Evolutionary conservation across 2,113 vertebrate species (phyloP).

Genomic region (Gulo gulo): DNA sequence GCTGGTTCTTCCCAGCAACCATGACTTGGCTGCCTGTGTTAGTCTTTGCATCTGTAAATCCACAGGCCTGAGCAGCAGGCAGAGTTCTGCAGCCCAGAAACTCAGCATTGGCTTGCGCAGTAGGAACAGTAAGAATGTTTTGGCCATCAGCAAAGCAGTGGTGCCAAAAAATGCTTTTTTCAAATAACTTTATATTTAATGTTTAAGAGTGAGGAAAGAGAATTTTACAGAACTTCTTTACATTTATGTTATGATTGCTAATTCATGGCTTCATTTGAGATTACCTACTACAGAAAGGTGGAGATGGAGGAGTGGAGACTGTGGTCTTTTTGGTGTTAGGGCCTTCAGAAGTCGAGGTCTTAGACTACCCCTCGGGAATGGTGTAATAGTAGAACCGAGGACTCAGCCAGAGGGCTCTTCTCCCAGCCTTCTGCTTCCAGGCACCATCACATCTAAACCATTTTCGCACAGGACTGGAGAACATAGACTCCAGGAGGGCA

Average conservation of each 20-base stretch:
- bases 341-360: background rate
- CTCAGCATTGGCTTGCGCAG: background rate
- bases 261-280: slow-evolving; percentile 12
- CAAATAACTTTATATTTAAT: slow-evolving; percentile 13
- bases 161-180: background rate
- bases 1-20: background rate
- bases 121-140: background rate
- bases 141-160: background rate
- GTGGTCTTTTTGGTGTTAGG: background rate
- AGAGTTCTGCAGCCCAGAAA: background rate
- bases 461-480: background rate
- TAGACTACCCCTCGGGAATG: background rate
- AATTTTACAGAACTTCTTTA: slow-evolving; percentile 18
- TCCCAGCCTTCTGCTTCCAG: background rate
- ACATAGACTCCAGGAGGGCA: background rate
- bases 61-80: background rate
- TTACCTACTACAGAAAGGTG: background rate
- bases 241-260: background rate
- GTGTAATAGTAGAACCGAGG: background rate
- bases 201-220: slow-evolving; percentile 17
- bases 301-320: background rate
- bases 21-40: background rate
- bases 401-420: background rate
- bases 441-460: background rate
- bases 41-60: background rate